Conservation (phyloP, 2,113 vertebrate genomes). For the Genyomyrus donnyi region DNA sequence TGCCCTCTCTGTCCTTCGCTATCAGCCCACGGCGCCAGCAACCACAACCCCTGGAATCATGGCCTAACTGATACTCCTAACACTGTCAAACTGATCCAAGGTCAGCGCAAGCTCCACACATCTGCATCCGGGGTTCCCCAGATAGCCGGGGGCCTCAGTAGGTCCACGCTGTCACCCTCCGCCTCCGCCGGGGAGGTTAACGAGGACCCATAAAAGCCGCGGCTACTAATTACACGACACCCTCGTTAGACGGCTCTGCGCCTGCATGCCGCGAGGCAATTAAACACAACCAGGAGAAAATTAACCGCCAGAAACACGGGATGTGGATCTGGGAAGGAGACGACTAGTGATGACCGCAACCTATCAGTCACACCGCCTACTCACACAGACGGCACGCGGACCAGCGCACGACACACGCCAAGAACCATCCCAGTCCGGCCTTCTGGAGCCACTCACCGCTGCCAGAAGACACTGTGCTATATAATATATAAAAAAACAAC, state of each 20-base stretch:
- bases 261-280: conserved; percentile 14
- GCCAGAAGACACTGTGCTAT: neutral
- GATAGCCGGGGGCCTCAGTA: neutral
- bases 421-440: neutral
- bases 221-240: conserved; percentile 49
- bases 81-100: neutral
- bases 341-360: neutral
- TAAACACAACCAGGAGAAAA: neutral
- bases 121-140: neutral
- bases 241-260: conserved; percentile 43
- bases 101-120: neutral
- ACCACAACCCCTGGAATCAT: neutral
- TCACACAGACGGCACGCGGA: neutral
- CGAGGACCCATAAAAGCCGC: conserved; percentile 33
- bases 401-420: neutral
- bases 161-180: neutral
- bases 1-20: neutral
- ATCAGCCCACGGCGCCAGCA: neutral
- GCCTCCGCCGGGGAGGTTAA: neutral
- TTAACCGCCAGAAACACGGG: neutral
- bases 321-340: neutral
- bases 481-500: neutral
- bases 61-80: neutral
- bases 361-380: neutral
- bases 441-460: neutral